phyloP scores from a whole-genome alignment of 1,140 invertebrate species.

The Bombus pyrosoma region DNA sequence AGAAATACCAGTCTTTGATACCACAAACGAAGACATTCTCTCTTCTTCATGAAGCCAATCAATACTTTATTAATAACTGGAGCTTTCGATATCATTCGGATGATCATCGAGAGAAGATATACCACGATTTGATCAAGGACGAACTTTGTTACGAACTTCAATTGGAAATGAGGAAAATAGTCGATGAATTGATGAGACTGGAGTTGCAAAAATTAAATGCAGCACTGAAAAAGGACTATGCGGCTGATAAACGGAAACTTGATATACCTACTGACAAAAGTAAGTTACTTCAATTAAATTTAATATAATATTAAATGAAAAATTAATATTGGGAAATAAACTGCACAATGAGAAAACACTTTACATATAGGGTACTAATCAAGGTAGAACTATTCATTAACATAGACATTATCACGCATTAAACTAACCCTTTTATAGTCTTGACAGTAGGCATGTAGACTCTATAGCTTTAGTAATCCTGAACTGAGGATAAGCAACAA shows the following conservation, averaged over 20 bases:
- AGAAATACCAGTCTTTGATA: constrained; percentile 62
- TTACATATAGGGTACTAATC: not conserved
- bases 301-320: not conserved
- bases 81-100: constrained; percentile 74
- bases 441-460: not conserved
- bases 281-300: not conserved
- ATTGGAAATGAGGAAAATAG: constrained; percentile 81
- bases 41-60: constrained; percentile 74
- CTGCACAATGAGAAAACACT: not conserved
- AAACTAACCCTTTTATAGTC: not conserved
- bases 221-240: constrained; percentile 80
- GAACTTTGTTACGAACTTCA: constrained; percentile 83
- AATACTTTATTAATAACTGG: constrained; percentile 82
- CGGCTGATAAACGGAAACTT: constrained; percentile 7
- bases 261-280: not conserved
- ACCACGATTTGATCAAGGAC: constrained; percentile 82
- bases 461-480: not conserved
- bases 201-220: constrained; percentile 83
- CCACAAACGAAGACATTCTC: constrained; percentile 72
- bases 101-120: constrained; percentile 79
- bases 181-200: constrained; percentile 84
- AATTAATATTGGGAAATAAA: not conserved
- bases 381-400: not conserved
- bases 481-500: not conserved
- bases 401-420: not conserved